Conservation (phyloP, 2,113 vertebrate species). For the Lethenteron reissneri region DNA sequence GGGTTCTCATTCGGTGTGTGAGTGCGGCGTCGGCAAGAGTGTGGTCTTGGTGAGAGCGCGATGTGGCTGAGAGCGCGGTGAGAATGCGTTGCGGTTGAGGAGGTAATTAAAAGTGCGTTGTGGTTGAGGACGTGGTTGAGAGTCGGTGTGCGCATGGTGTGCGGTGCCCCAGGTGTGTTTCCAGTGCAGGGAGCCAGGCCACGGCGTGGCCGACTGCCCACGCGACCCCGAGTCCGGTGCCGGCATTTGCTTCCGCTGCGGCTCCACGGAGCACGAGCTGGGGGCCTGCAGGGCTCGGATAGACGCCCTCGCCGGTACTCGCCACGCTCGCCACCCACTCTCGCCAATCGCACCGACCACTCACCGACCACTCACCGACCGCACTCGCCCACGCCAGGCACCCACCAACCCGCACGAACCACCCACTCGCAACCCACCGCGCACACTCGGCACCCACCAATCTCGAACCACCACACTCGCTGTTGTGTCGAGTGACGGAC, state of each 20-base stretch:
- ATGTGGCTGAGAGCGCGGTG: no score
- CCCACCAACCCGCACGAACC: neutral
- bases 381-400: no score
- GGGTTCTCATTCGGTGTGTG: no score
- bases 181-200: slow-evolving; percentile 70
- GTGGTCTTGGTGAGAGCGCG: no score
- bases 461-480: no score
- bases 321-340: slow-evolving; percentile 15
- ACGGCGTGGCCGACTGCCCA: slow-evolving; percentile 67
- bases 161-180: slow-evolving; percentile 50
- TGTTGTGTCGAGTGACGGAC: no score
- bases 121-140: neutral
- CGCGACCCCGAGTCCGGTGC: slow-evolving; percentile 53
- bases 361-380: no score
- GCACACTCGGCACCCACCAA: neutral
- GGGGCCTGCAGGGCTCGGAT: slow-evolving; percentile 52
- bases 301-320: slow-evolving; percentile 18
- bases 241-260: slow-evolving; percentile 79
- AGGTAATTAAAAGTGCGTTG: neutral
- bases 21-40: no score
- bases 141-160: neutral
- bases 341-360: no score
- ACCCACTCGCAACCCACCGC: no score
- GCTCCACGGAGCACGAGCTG: slow-evolving; percentile 79
- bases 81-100: neutral